phyloP scores from a whole-genome alignment of 2,888 invertebrate species.

The Xanthorhoe designata region DNA sequence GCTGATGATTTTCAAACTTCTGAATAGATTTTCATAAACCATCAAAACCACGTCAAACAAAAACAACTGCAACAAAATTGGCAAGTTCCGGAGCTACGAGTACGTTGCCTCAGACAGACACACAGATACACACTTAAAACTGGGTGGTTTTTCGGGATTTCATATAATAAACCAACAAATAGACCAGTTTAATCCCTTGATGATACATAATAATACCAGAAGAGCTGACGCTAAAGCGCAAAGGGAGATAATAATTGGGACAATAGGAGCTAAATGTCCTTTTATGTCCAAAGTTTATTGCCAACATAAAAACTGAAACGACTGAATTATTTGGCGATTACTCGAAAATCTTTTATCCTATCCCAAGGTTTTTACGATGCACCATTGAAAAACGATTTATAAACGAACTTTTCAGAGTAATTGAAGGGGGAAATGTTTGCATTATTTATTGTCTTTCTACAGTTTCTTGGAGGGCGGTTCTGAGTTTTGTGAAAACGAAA shows the following conservation, averaged over 20 bases:
- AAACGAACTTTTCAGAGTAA: constrained; percentile 27
- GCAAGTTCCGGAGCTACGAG: too few relatives aligned
- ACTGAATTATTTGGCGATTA: constrained; percentile 46
- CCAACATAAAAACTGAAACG: constrained; percentile 45
- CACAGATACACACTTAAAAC: too few relatives aligned
- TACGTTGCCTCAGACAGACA: too few relatives aligned
- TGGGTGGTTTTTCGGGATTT: too few relatives aligned
- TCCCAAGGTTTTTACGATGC: constrained; percentile 33
- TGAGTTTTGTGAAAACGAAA: not conserved
- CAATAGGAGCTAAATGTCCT: constrained; percentile 46
- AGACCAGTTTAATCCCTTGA: constrained; percentile 8
- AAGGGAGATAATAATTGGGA: constrained; percentile 40
- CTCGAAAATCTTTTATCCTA: constrained; percentile 37
- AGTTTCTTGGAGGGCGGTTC: constrained; percentile 1
- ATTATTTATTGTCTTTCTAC: constrained; percentile 15
- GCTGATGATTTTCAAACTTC: too few relatives aligned
- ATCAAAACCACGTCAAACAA: too few relatives aligned
- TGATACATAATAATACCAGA: constrained; percentile 20
- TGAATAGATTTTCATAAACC: too few relatives aligned
- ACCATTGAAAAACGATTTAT: constrained; percentile 32
- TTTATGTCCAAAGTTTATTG: constrained; percentile 47
- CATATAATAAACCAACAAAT: constrained; percentile 20
- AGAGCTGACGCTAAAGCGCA: constrained; percentile 17
- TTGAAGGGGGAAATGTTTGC: constrained; percentile 18
- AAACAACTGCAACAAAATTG: too few relatives aligned